These are phyloP conservation scores for Ferrisia virgata DNA, from an alignment of 2,888 invertebrate species.

Conservation along the genomic window DNA sequence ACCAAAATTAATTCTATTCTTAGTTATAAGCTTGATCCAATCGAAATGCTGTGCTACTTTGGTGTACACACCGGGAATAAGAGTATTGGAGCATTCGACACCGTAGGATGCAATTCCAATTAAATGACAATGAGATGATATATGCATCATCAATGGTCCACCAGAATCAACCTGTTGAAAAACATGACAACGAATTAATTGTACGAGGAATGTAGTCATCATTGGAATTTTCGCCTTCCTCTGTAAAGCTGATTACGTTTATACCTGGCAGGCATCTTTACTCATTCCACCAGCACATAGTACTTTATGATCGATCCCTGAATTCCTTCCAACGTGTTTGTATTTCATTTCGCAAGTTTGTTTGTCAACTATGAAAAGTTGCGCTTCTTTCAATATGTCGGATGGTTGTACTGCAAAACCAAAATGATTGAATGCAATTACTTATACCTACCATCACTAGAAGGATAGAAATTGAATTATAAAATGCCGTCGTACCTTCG, in stretches of 20 bases:
- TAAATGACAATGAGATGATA: neutral
- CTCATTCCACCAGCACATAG: constrained; percentile 71
- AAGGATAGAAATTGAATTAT: too few relatives aligned
- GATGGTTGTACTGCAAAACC: neutral
- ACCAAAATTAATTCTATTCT: neutral
- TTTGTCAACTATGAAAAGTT: constrained; percentile 68
- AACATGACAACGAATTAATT: neutral
- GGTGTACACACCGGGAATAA: constrained; percentile 3
- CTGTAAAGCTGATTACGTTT: too few relatives aligned
- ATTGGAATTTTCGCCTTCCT: too few relatives aligned
- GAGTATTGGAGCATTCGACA: neutral
- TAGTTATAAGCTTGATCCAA: neutral
- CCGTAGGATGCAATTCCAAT: constrained; percentile 14
- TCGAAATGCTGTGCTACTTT: neutral
- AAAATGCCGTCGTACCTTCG: neutral
- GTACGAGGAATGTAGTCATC: too few relatives aligned
- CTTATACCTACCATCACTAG: neutral
- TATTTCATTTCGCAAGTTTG: constrained; percentile 58
- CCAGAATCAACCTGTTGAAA: constrained; percentile 31
- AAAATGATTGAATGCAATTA: neutral
- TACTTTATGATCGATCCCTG: constrained; percentile 58
- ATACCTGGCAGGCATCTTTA: constrained; percentile 71
- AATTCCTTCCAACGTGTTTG: constrained; percentile 53
- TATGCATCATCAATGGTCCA: constrained; percentile 1
- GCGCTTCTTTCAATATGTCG: constrained; percentile 56